A percentile compares a stretch with the other conserved stretches of the same genome.
Evolutionary conservation across 2,888 invertebrate genomes (phyloP).

Genomic region (Drosophila neonasuta): DNA sequence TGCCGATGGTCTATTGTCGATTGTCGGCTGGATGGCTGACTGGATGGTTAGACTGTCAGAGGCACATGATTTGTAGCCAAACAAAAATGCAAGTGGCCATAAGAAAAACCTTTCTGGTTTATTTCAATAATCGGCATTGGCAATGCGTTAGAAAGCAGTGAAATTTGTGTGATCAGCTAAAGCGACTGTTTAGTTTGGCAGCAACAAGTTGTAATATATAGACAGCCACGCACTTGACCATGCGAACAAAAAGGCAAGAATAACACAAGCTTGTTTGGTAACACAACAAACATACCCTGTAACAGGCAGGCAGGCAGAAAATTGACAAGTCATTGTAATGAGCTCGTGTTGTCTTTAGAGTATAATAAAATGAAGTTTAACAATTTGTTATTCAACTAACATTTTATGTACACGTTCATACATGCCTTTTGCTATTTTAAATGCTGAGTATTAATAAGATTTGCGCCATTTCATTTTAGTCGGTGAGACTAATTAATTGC

Average conservation of each 20-base stretch:
- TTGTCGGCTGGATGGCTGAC: conserved; percentile 8
- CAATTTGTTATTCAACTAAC: background rate
- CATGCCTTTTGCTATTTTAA: background rate
- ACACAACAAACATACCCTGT: conserved; percentile 32
- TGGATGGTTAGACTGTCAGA: conserved; percentile 21
- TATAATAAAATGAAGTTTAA: background rate
- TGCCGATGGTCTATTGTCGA: background rate
- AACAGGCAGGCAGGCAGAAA: background rate
- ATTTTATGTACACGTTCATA: background rate
- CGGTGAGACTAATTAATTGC: conserved; percentile 67
- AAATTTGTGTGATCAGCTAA: conserved; percentile 62
- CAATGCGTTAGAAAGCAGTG: conserved; percentile 73
- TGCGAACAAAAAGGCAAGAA: conserved; percentile 24
- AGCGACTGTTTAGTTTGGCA: conserved; percentile 48
- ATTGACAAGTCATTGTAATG: background rate
- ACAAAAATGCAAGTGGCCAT: conserved; percentile 39
- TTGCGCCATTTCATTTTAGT: conserved; percentile 48
- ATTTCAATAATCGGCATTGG: conserved; percentile 71
- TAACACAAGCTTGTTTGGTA: conserved; percentile 3
- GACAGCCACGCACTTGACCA: conserved; percentile 50
- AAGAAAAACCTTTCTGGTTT: conserved; percentile 66
- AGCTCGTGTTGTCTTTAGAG: background rate
- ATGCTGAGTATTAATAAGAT: conserved; percentile 33
- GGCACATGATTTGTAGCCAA: conserved; percentile 66
- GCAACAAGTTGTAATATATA: conserved; percentile 61